Base-by-base conservation (phyloP, 2,888 invertebrate species). In the Halictus quadricinctus region DNA sequence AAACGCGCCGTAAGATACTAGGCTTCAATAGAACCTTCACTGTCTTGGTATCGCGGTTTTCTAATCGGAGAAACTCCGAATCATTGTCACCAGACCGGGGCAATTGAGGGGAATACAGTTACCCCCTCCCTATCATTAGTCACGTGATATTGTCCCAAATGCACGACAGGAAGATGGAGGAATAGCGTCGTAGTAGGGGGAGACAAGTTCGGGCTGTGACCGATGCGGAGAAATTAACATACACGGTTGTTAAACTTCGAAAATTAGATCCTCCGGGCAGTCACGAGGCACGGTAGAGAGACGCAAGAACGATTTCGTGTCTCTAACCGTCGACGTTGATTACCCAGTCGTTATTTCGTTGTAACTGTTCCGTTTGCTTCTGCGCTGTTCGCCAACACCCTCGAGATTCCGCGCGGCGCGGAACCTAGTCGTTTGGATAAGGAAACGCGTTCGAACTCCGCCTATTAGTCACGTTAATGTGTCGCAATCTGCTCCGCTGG, bases 181-280 rank as follows among this genome's bases (percentile, higher is more conserved):
- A 48, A 48, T 48, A 48, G 48, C 48, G 15, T 48, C 15, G 48
- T 15, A 48, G 48, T 4, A 13, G 15, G 48, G 48, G 48, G 15
- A 13, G 46, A 13, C 46, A 46, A 48, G 48, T 48, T 4, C 2
- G 36, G 36, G 36, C 5, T 36, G 36, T 4, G 25, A 64, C 66
- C 72, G 70, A 66, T 73, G 73, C 66, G 18, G 36, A 36, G 70
- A 48, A 72, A 76, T 76, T 83, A 88, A 88, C 73, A 72, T 36
- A 41, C 29, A 69, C 69, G 76, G 36, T 36, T 73, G 12, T 25
- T 54, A 75, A 69, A 36, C 70, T 75, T 12, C 50, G 46, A 43
- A 79, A 46, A 81, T 64, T 48, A 29, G n/a, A 48, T 29, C 54
- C 50, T 54, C 21, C 48, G 18, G 72, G 73, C 72, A 18, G 69